Conservation (phyloP, 1,140 invertebrate species). For the Scaptomyza pallida region DNA sequence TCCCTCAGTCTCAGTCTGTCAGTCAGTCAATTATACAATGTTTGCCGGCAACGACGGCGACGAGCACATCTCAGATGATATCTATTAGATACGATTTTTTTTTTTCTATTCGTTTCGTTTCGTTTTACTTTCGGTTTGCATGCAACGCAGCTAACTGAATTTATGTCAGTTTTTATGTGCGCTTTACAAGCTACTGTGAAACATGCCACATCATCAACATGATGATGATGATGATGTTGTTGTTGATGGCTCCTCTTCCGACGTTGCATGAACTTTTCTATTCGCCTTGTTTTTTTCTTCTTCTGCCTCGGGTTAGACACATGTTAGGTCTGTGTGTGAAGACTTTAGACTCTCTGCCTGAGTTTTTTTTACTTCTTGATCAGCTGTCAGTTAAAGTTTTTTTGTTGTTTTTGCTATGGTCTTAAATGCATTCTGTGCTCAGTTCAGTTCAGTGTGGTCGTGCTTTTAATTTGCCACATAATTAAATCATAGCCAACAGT, state of each 20-base stretch:
- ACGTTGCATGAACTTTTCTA: constrained; percentile 58
- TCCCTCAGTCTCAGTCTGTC: constrained; percentile 36
- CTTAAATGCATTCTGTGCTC: constrained; percentile 28
- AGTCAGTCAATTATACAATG: constrained; percentile 76
- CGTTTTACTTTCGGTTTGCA: constrained; percentile 38
- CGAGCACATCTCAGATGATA: constrained; percentile 59
- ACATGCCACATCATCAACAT: neutral
- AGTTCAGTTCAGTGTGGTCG: constrained; percentile 37
- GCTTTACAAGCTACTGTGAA: constrained; percentile 34
- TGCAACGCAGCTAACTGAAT: constrained; percentile 77
- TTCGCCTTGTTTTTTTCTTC: no score
- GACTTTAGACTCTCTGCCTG: constrained; percentile 5
- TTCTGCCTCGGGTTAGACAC: constrained; percentile 38
- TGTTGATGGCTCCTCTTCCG: constrained; percentile 33
- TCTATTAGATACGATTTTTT: constrained; percentile 66
- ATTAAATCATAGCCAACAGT: constrained; percentile 65
- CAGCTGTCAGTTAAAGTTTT: constrained; percentile 49
- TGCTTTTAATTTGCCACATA: constrained; percentile 75
- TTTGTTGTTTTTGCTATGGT: constrained; percentile 2
- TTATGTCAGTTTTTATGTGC: constrained; percentile 73
- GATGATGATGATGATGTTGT: constrained; percentile 13
- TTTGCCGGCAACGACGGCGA: constrained; percentile 49
- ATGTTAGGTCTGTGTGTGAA: constrained; percentile 41
- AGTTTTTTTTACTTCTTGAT: constrained; percentile 44
- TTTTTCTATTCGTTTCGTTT: neutral